Percentiles rank a stretch among this genome's conserved stretches.
Evolutionary conservation across 2,113 vertebrate species (phyloP).

Genomic region (Daphoenositta chrysoptera): DNA sequence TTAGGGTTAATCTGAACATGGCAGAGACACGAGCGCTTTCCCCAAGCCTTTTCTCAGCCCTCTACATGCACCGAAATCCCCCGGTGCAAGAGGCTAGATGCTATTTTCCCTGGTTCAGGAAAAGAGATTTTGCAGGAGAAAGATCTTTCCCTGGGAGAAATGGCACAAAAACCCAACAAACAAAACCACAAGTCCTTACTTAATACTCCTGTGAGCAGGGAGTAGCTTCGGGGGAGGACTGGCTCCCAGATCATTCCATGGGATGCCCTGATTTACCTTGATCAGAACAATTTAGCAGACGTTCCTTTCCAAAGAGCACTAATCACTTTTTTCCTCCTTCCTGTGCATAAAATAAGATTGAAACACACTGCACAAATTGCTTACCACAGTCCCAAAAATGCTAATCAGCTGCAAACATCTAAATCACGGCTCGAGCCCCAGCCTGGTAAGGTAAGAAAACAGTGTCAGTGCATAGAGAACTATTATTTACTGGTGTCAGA

Average conservation of each 20-base stretch:
- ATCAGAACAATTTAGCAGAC: conserved; percentile 58
- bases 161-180: background rate
- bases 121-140: background rate
- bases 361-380: conserved; percentile 21
- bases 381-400: conserved; percentile 40
- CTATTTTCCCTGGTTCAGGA: background rate
- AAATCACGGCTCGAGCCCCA: conserved; percentile 50
- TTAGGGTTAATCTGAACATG: background rate
- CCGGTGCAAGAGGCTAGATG: background rate
- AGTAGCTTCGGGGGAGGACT: background rate
- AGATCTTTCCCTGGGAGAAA: background rate
- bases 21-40: background rate
- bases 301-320: conserved; percentile 8
- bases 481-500: conserved; percentile 71
- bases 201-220: background rate
- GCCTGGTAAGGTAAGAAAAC: conserved; percentile 58
- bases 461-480: conserved; percentile 35
- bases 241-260: background rate
- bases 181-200: background rate
- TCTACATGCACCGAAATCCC: background rate
- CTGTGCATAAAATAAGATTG: conserved; percentile 14
- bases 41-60: background rate
- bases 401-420: conserved; percentile 61
- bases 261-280: conserved; percentile 50
- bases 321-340: conserved; percentile 44